phyloP scores from a whole-genome alignment of 2,797 vertebrate species.

The Melanotaenia parkinsoni region DNA sequence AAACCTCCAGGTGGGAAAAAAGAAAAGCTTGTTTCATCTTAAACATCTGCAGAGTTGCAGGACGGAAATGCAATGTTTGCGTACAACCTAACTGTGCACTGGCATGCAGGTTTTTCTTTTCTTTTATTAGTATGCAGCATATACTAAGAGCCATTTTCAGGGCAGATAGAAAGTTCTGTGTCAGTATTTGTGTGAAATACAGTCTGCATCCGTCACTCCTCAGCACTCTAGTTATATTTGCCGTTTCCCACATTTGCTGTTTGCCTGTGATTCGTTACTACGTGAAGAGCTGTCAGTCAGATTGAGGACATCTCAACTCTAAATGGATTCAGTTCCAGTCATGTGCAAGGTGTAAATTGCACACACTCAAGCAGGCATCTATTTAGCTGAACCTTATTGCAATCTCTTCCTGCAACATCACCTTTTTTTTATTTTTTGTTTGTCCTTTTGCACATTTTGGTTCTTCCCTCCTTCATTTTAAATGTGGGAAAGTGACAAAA shows the following conservation, averaged over 20 bases:
- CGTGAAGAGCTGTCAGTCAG: constrained; percentile 63
- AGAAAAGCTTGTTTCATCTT: neutral
- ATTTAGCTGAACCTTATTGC: constrained; percentile 10
- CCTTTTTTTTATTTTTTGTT: neutral
- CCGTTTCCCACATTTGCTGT: constrained; percentile 33
- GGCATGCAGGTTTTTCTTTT: neutral
- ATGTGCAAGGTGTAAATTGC: constrained; percentile 51
- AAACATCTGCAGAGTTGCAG: constrained; percentile 14
- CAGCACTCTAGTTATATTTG: constrained; percentile 34
- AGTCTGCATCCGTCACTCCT: constrained; percentile 22
- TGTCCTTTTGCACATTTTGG: constrained; percentile 12
- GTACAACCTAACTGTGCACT: neutral
- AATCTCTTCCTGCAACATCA: constrained; percentile 18
- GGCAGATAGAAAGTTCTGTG: constrained; percentile 20
- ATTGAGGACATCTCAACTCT: constrained; percentile 47
- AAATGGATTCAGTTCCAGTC: constrained; percentile 56
- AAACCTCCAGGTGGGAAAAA: neutral
- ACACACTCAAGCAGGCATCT: constrained; percentile 36
- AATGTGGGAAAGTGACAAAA: constrained; percentile 28
- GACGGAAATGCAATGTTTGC: neutral
- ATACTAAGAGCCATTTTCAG: neutral
- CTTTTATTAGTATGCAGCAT: neutral
- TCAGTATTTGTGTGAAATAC: constrained; percentile 51
- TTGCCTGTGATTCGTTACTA: constrained; percentile 58
- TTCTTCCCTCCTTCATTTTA: constrained; percentile 10